Evolutionary conservation across 1,140 invertebrate species (phyloP).

Genomic region (Pachypsylla venusta): DNA sequence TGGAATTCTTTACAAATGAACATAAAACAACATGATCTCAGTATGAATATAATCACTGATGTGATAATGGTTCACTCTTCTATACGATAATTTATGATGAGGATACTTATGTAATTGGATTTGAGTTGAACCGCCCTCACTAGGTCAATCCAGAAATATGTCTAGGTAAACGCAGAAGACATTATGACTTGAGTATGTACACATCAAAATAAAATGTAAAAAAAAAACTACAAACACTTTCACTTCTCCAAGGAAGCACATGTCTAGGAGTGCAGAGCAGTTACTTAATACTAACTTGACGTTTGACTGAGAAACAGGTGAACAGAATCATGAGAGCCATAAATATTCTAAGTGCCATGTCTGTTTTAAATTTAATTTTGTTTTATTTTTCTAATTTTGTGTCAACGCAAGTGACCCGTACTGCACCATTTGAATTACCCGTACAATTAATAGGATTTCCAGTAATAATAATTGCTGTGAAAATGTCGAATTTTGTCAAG

Average conservation of each 20-base stretch:
- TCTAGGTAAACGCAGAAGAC: slow-evolving; percentile 6
- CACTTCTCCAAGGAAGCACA: slow-evolving; percentile 9
- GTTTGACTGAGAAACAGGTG: neutral
- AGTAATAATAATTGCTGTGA: slow-evolving; percentile 62
- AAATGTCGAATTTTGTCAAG: slow-evolving; percentile 64
- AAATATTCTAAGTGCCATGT: slow-evolving; percentile 1
- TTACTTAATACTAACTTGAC: neutral
- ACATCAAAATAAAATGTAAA: too few species aligned
- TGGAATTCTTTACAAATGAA: too few species aligned
- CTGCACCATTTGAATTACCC: slow-evolving; percentile 48
- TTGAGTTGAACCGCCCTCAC: too few species aligned
- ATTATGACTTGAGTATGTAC: too few species aligned
- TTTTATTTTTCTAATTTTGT: neutral
- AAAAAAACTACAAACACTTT: slow-evolving; percentile 8
- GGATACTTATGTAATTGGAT: too few species aligned
- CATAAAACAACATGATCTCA: too few species aligned
- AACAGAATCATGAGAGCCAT: neutral
- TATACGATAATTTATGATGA: too few species aligned
- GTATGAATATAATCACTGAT: too few species aligned
- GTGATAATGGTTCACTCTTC: too few species aligned
- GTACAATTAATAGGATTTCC: slow-evolving; percentile 69
- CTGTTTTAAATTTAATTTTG: slow-evolving; percentile 1
- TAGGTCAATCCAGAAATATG: neutral
- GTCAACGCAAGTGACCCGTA: neutral
- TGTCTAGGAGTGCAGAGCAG: neutral